A percentile compares a stretch with the other conserved stretches of the same genome.
These are phyloP conservation scores for Poeciliopsis gracilis DNA, from an alignment of 2,797 vertebrate genomes.

Conservation along the genomic window DNA sequence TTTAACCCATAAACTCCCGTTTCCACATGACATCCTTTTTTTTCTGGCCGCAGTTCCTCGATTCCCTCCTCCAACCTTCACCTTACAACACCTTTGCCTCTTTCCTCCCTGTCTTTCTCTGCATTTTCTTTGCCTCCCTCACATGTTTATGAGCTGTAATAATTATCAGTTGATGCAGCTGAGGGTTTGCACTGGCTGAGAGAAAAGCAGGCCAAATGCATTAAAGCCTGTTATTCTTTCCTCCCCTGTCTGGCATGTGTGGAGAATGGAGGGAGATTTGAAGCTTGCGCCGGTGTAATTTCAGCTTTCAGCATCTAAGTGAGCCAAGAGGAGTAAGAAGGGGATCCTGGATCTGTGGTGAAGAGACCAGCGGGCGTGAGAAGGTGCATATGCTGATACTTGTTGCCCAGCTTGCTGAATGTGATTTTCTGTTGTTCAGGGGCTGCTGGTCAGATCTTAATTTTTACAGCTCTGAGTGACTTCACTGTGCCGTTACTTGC, in stretches of 20 bases:
- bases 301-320: conserved; percentile 47
- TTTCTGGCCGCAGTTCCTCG: conserved; percentile 15
- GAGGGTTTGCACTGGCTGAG: conserved; percentile 36
- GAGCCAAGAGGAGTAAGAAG: conserved; percentile 42
- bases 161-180: conserved; percentile 56
- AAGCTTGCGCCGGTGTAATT: conserved; percentile 65
- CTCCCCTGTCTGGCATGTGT: conserved; percentile 74
- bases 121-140: conserved; percentile 28
- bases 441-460: not conserved
- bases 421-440: not conserved
- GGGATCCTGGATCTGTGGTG: conserved; percentile 45
- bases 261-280: conserved; percentile 69
- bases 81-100: conserved; percentile 18
- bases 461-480: not conserved
- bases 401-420: conserved; percentile 13
- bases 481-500: not conserved
- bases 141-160: conserved; percentile 56
- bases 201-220: conserved; percentile 39
- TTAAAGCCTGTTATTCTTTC: conserved; percentile 73
- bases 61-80: conserved; percentile 29
- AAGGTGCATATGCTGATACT: conserved; percentile 24
- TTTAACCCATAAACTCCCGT: conserved; percentile 16
- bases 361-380: conserved; percentile 22
- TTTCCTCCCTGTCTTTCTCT: conserved; percentile 25
- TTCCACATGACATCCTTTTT: conserved; percentile 5